Evolutionary conservation across 2,888 invertebrate species (phyloP), one percentile per base, ranked within the genome.

Genomic region (Caradrina clavipalpis): DNA sequence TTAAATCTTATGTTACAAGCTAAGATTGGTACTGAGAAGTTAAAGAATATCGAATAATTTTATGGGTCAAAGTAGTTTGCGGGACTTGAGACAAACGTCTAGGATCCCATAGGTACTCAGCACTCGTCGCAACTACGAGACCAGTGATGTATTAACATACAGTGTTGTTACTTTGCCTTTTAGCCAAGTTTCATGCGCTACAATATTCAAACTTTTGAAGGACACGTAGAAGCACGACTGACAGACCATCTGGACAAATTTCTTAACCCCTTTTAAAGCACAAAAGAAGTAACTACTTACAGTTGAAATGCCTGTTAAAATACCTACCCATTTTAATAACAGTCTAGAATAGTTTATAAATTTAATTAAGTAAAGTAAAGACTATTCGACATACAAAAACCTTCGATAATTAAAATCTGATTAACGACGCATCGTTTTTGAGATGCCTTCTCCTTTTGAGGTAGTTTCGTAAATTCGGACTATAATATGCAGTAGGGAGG

Each of bases 381-480:
- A 47, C 17, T 19, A 22, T 51, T 45, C 53, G 13, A 56, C 55
- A 31, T 15, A 21, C 21, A 50, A 45, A 15, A 69, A 42, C 42
- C 22, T 6, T 2, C 7, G 17, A 21, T 59, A 56, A 67, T 68
- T 75, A 55, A 10, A 26, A 76, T 68, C 76, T 69, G 61, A 76
- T 53, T 53, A 54, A 57, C 35, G n/a, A 53, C n/a, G 7, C 13
- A 11, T 55, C 49, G 19, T n/a, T 21, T 68, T 49, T 61, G 21
- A 78, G 42, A 80, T 85, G 66, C 82, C 81, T 78, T 75, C 73
- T 81, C 83, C 81, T 70, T 72, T 72, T 75, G 58, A 19, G 55
- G 35, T 47, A 50, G 65, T 76, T 86, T 83, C 84, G 79, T 84
- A 76, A 79, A 62, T 77, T 60, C 61, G 59, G 22, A 65, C 63